These are phyloP conservation scores for human DNA, from an alignment of 2,113 vertebrate species.

Conservation along the genomic window DNA sequence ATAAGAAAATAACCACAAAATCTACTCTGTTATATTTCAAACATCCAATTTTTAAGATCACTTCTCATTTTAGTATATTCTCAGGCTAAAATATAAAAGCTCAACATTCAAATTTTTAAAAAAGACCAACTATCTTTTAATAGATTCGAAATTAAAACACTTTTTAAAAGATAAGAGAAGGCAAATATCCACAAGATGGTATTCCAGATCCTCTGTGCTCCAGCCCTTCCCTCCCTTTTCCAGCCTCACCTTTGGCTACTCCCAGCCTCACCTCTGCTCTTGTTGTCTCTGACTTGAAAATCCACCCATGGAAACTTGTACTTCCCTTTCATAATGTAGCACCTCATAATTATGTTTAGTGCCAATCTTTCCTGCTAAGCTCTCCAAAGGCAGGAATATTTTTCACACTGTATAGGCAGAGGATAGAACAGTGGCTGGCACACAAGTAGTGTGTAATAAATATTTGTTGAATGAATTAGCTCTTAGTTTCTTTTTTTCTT, in stretches of 20 bases:
- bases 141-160: not conserved
- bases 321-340: not conserved
- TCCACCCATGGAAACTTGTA: not conserved
- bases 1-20: slow-evolving; percentile 36
- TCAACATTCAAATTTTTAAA: not conserved
- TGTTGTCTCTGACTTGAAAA: not conserved
- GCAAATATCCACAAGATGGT: not conserved
- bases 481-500: not conserved
- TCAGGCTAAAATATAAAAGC: slow-evolving; percentile 29
- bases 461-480: slow-evolving; percentile 8
- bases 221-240: not conserved
- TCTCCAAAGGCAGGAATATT: not conserved
- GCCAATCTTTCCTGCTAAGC: not conserved
- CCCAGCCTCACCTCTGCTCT: not conserved
- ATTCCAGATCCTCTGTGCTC: not conserved
- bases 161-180: slow-evolving; percentile 10
- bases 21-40: slow-evolving; percentile 10
- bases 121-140: not conserved
- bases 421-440: not conserved
- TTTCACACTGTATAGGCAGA: not conserved
- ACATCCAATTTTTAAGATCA: not conserved
- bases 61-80: slow-evolving; percentile 24
- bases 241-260: not conserved
- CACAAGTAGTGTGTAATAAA: not conserved
- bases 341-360: not conserved